These are phyloP conservation scores for Xestobium rufovillosum DNA, from an alignment of 2,888 invertebrate species.

Conservation along the genomic window DNA sequence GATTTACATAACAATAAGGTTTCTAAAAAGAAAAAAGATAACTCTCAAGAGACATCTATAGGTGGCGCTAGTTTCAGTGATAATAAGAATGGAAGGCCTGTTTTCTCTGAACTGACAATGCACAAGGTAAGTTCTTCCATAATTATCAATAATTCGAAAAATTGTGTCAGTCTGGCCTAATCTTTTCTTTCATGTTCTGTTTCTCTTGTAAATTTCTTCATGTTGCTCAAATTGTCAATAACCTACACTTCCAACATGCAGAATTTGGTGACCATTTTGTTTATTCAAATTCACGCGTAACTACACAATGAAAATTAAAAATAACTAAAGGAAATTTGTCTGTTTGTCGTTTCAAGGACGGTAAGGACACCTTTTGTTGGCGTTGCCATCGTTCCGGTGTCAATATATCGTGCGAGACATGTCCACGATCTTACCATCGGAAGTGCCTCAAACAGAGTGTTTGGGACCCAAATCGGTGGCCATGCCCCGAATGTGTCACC, in stretches of 20 bases:
- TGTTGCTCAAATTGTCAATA: too few relatives aligned
- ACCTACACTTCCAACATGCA: too few relatives aligned
- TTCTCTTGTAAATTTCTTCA: too few relatives aligned
- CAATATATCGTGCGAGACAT: slow-evolving; percentile 66
- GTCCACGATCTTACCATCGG: slow-evolving; percentile 77
- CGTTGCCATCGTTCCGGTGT: slow-evolving; percentile 71
- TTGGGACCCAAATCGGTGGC: slow-evolving; percentile 57
- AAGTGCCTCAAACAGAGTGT: slow-evolving; percentile 60
- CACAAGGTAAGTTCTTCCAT: too few relatives aligned
- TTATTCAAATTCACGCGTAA: slow-evolving; percentile 15
- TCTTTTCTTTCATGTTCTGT: neutral
- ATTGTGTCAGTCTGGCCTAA: neutral
- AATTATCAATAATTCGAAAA: neutral
- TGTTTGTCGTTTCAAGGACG: slow-evolving; percentile 36
- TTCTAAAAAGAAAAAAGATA: too few relatives aligned
- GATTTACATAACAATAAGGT: too few relatives aligned
- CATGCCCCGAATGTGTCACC: slow-evolving; percentile 79
- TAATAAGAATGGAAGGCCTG: slow-evolving; percentile 22
- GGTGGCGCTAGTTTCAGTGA: slow-evolving; percentile 25
- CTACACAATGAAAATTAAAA: slow-evolving; percentile 23
- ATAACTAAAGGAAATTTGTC: slow-evolving; percentile 11
- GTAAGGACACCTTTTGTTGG: slow-evolving; percentile 82
- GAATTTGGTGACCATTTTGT: neutral
- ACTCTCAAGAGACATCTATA: slow-evolving; percentile 21
- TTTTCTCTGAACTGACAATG: too few relatives aligned